Base-by-base conservation (phyloP, 2,113 vertebrate genomes). In the Xyrauchen texanus region DNA sequence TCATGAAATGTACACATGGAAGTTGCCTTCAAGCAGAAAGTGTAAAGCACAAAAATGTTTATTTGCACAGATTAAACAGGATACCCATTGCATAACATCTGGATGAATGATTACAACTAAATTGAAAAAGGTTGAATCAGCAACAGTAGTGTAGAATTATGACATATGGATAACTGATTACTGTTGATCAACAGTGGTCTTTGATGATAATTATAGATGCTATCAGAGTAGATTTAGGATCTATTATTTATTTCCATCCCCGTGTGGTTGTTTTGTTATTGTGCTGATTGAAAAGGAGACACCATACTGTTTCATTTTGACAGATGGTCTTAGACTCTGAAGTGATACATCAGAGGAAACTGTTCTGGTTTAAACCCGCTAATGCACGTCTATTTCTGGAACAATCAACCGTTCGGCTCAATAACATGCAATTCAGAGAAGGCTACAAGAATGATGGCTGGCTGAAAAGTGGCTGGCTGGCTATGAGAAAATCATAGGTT, bases 191-290 rank as follows among this genome's bases (percentile, higher is more conserved):
- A 7, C 2, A 0, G 65, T 46, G 0, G 1, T 67, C 68, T 86
- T 75, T 87, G 83, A 88, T 90, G 84, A 70, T 86, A 85, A 89
- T 88, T 84, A 82, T 71, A 79, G 69, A 49, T 78, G 80, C 69
- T 81, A 78, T 75, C 66, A 78, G 34, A 55, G 44, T n/a, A n/a
- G n/a, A 46, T 64, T 4, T 58, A 58, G 34, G 55, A 21, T 52
- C 53, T 13, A 11, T 11, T 78, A 65, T 75, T 61, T 16, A 52
- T 55, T 58, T 13, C 76, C 45, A 47, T n/a, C 5, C 44, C 13
- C 49, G 5, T 67, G 13, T 55, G 42, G n/a, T 62, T 69, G 34
- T 67, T 72, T 77, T 53, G 8, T 80, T 57, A 49, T 49, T 52
- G 46, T 11, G n/a, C 70, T 71, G 85, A 85, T 61, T 82, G 64